Base-by-base conservation (phyloP, 2,797 vertebrate species). In the Cetoscarus ocellatus region DNA sequence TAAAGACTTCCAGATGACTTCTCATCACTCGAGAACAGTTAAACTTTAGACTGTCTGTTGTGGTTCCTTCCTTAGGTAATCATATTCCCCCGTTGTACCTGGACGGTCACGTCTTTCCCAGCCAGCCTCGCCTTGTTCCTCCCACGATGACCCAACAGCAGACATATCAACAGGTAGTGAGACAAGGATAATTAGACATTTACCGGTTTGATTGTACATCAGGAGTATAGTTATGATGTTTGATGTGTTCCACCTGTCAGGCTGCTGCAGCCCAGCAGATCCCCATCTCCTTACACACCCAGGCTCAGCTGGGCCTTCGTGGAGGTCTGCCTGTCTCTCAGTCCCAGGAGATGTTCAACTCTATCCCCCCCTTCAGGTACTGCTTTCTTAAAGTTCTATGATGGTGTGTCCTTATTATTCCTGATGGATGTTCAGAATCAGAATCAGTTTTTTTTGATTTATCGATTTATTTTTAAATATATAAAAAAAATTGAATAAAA, bases 271-370 rank as follows among this genome's bases (percentile, higher is more conserved):
- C 97, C 86, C 98, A 99, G 93, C 98, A 99, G 93, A 99, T 99
- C 83, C 98, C 98, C 8, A 97, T 99, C 81, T 98, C 98, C 61
- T 93, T 99, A 7, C 98, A 99, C 92, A 98, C 97, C 53, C 97
- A 99, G 84, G 97, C 98, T 65, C 98, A 98, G 93, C 87, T 99
- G 60, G 97, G 98, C 1, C 93, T 99, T 73, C 93, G 98, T 12
- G 97, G 97, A 1, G 98, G 97, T 62, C 93, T 99, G 13, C 98
- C 98, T 0, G 98, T 97, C 35, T 99, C 98, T 70, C 98, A 99
- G 93, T 99, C 98, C 64, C 98, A 99, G 79, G 98, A 99, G 82
- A 98, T 99, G 95, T 99, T 98, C 91, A 97, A 89, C 86, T 99
- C 98, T 73, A 96, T 99, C 39, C 96, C 96, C 61, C 96, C 98